phyloP scores from a whole-genome alignment of 2,113 vertebrate genomes.

The Rhea americana region DNA sequence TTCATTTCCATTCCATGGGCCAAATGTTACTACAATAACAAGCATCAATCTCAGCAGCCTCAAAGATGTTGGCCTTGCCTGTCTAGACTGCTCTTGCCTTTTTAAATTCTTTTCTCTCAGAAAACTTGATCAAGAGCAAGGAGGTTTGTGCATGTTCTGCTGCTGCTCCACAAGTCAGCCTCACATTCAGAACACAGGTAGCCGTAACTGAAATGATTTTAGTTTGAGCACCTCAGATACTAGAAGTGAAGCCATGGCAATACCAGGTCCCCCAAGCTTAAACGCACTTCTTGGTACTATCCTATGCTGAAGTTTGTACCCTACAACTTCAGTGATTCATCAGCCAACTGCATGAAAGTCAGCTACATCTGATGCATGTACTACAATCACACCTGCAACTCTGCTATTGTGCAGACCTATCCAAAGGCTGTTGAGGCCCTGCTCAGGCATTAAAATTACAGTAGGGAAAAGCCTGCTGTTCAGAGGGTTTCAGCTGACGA shows the following conservation, averaged over 20 bases:
- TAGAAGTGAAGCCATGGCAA: no score
- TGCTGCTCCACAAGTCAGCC: not conserved
- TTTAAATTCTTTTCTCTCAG: not conserved
- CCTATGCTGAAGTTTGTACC: not conserved
- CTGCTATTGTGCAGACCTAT: not conserved
- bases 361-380: not conserved
- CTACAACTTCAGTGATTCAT: not conserved
- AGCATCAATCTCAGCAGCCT: not conserved
- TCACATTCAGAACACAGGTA: not conserved
- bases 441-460: not conserved
- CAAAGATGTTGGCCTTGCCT: not conserved
- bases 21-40: not conserved
- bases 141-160: not conserved
- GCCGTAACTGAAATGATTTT: not conserved
- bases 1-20: not conserved
- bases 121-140: not conserved
- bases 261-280: no score
- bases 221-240: not conserved
- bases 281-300: no score
- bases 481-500: not conserved
- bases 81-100: not conserved
- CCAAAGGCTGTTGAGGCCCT: not conserved
- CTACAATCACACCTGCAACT: rapidly evolving
- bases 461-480: not conserved
- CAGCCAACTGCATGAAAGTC: not conserved